phyloP scores from a whole-genome alignment of 2,113 vertebrate genomes.

The Diphyllodes magnificus region DNA sequence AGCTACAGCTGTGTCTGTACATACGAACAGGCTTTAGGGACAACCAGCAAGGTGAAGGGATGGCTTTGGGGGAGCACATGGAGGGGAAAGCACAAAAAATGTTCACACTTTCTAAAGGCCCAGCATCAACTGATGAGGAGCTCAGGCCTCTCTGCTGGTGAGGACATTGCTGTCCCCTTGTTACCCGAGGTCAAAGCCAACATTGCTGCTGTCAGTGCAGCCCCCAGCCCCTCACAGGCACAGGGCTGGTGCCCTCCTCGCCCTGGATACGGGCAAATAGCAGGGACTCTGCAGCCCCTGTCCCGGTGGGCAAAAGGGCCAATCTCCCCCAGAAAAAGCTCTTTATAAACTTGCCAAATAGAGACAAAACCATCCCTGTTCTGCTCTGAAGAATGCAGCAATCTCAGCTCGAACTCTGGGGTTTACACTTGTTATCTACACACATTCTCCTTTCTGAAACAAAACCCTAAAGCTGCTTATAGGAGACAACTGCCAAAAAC shows the following conservation, averaged over 20 bases:
- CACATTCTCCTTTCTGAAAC: not conserved
- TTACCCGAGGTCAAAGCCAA: not conserved
- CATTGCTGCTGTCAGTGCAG: no score
- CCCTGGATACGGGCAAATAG: not conserved
- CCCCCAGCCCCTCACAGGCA: not conserved
- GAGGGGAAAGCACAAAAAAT: not conserved
- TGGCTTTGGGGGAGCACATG: not conserved
- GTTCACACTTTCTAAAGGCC: not conserved
- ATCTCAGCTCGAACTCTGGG: not conserved
- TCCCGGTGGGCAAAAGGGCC: not conserved
- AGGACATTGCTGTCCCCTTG: not conserved
- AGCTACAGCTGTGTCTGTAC: not conserved
- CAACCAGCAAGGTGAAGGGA: not conserved
- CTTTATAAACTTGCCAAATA: not conserved
- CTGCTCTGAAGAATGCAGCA: not conserved
- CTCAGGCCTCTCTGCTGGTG: not conserved
- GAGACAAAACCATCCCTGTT: not conserved
- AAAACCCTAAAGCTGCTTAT: not conserved
- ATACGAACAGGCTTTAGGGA: fast-evolving
- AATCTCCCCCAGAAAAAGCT: not conserved
- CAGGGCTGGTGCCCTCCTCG: fast-evolving
- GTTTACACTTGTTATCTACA: not conserved
- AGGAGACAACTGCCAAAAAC: not conserved
- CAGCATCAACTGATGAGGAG: not conserved
- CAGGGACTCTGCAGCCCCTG: not conserved